Conservation (phyloP, 2,113 vertebrate species). For the Scomber japonicus region DNA sequence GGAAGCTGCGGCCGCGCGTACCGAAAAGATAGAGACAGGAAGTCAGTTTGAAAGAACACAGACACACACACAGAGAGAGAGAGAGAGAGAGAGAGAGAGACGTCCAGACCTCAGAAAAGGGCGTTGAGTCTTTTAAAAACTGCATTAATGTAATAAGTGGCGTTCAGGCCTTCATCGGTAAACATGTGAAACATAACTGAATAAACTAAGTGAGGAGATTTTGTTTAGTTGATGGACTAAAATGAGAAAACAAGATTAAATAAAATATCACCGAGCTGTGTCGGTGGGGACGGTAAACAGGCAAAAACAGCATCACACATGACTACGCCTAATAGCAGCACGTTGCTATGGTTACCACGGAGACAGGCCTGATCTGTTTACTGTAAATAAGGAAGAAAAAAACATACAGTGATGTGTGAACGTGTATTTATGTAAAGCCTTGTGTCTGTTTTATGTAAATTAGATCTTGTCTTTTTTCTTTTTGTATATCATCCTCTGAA, state of each 20-base stretch:
- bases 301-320: neutral
- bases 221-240: neutral
- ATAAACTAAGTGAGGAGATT: neutral
- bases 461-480: neutral
- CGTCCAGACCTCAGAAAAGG: neutral
- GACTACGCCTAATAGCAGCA: neutral
- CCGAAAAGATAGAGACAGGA: slow-evolving; percentile 58
- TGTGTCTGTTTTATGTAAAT: neutral
- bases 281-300: neutral
- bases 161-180: neutral
- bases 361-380: slow-evolving; percentile 8
- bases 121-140: neutral
- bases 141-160: no score
- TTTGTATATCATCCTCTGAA: neutral
- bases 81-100: slow-evolving; percentile 2
- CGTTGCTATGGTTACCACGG: neutral
- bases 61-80: slow-evolving; percentile 18
- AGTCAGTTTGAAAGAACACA: slow-evolving; percentile 34
- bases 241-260: neutral
- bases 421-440: neutral
- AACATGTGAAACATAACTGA: neutral
- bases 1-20: slow-evolving; percentile 65
- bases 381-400: neutral
- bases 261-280: neutral
- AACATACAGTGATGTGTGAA: no score